Evolutionary conservation across 2,113 vertebrate species (phyloP).

Genomic region (Pyrgilauda ruficollis): DNA sequence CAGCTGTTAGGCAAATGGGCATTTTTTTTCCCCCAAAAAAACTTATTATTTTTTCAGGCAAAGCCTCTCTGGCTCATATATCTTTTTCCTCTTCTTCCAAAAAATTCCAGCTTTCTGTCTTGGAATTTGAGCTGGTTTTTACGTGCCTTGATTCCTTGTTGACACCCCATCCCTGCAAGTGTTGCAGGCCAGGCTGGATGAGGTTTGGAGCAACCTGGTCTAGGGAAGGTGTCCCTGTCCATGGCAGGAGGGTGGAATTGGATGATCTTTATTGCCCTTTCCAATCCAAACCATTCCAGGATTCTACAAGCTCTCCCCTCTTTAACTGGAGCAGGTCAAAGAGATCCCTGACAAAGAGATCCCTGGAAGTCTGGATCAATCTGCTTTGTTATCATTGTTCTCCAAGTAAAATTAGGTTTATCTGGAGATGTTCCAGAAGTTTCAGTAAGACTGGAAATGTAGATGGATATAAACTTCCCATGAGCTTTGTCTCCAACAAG

Average conservation of each 20-base stretch:
- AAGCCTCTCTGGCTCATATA: background rate
- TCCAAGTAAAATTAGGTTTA: background rate
- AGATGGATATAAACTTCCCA: background rate
- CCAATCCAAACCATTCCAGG: background rate
- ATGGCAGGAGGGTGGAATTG: background rate
- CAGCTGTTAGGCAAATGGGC: background rate
- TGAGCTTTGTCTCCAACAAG: background rate
- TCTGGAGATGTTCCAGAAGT: background rate
- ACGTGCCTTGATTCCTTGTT: background rate
- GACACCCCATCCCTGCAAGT: background rate
- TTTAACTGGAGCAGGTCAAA: background rate
- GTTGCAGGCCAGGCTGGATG: background rate
- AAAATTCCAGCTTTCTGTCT: background rate
- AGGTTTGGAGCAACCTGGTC: background rate
- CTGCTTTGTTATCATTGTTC: background rate
- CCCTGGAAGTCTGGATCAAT: background rate
- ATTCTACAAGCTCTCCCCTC: background rate
- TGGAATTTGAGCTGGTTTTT: background rate
- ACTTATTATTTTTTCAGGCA: background rate
- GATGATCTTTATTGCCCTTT: background rate
- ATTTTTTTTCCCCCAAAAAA: background rate
- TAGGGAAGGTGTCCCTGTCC: background rate
- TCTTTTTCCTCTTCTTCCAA: background rate
- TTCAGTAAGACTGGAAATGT: background rate
- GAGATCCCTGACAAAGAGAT: background rate